Percentiles rank a stretch among this genome's conserved stretches.
phyloP scores from a whole-genome alignment of 2,797 vertebrate species.

The Saxicola maurus region DNA sequence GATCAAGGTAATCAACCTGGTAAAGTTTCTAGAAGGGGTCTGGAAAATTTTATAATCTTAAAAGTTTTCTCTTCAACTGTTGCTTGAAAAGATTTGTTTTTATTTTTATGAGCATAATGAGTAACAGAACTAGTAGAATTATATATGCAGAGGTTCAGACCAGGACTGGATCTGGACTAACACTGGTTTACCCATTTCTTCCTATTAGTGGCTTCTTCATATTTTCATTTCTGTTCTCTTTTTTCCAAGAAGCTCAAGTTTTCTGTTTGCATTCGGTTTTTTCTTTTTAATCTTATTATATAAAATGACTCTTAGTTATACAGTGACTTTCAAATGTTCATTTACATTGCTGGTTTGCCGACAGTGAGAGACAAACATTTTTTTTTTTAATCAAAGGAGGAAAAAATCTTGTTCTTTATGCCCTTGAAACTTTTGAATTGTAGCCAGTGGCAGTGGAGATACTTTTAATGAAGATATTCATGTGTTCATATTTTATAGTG shows the following conservation, averaged over 20 bases:
- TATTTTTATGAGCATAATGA: neutral
- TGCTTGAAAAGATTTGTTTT: neutral
- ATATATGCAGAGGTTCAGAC: neutral
- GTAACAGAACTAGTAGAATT: neutral
- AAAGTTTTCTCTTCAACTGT: neutral
- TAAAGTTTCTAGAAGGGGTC: neutral
- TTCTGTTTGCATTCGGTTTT: neutral
- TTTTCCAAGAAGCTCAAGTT: conserved; percentile 4
- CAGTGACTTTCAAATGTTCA: conserved; percentile 39
- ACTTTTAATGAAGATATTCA: conserved; percentile 26
- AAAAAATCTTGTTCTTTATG: neutral
- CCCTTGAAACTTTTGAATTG: conserved; percentile 43
- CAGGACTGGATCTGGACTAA: neutral
- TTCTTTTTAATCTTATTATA: neutral
- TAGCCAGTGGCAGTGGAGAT: conserved; percentile 11
- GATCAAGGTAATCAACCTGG: neutral
- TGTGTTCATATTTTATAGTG: conserved; percentile 18
- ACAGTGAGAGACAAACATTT: neutral
- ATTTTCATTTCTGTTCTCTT: conserved; percentile 15
- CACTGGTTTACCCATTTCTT: neutral
- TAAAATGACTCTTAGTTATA: neutral
- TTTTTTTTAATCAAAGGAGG: neutral
- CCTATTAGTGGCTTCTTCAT: neutral
- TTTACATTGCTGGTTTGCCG: conserved; percentile 24
- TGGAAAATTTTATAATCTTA: neutral